Evolutionary conservation across 2,888 invertebrate species (phyloP).

Genomic region (Lathronympha strigana): DNA sequence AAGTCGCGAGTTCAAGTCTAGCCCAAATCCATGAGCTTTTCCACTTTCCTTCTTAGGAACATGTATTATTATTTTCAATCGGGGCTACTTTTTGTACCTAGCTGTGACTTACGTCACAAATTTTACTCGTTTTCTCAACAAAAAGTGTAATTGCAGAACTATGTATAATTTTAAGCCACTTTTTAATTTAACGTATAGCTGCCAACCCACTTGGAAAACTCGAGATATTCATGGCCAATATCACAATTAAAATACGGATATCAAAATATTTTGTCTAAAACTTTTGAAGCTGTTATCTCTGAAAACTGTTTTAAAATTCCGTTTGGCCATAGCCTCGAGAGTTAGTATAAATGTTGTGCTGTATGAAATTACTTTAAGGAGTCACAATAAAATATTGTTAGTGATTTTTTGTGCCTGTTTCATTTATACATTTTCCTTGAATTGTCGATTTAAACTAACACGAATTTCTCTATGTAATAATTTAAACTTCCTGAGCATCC

Average conservation of each 20-base stretch:
- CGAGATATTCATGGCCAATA: background rate
- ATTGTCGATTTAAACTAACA: too few relatives aligned
- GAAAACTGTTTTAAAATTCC: conserved; percentile 1
- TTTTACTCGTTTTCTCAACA: too few relatives aligned
- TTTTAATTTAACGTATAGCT: background rate
- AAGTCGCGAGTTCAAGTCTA: too few relatives aligned
- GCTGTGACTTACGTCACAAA: background rate
- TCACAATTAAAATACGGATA: background rate
- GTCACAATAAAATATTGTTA: conserved; percentile 75
- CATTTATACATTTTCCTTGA: conserved; percentile 43
- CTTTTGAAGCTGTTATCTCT: background rate
- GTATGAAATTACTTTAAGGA: conserved; percentile 64
- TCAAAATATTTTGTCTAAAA: conserved; percentile 1
- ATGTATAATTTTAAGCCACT: too few relatives aligned
- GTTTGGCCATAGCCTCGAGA: conserved; percentile 28
- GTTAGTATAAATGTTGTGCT: conserved; percentile 61
- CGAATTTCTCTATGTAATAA: too few relatives aligned
- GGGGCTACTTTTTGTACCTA: background rate
- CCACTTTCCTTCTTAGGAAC: too few relatives aligned
- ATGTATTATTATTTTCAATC: too few relatives aligned
- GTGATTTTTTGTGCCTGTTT: conserved; percentile 54
- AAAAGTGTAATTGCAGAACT: too few relatives aligned
- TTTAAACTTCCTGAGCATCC: too few relatives aligned
- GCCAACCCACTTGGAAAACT: background rate
- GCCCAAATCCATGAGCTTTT: too few relatives aligned